A percentile compares a stretch with the other conserved stretches of the same genome.
Evolutionary conservation across 2,113 vertebrate genomes (phyloP).

Genomic region (Malurus elegans): DNA sequence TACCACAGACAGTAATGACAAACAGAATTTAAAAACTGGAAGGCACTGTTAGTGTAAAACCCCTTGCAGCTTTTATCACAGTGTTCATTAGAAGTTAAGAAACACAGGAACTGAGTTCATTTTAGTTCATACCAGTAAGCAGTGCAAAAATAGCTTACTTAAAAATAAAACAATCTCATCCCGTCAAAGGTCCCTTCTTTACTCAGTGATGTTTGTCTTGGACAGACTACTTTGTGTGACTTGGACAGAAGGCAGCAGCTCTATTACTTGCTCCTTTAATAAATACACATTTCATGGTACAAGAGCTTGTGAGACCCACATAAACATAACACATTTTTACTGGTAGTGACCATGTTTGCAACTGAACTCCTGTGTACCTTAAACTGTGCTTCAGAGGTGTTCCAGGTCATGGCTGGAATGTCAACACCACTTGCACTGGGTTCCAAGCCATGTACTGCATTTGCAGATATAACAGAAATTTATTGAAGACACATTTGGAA

Average conservation of each 20-base stretch:
- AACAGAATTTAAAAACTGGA: constrained; percentile 15
- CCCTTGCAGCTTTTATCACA: constrained; percentile 47
- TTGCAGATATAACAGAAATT: not conserved
- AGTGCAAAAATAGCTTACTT: constrained; percentile 33
- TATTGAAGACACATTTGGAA: not conserved
- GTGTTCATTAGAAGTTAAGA: constrained; percentile 44
- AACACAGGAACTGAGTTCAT: constrained; percentile 11
- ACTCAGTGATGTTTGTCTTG: constrained; percentile 7
- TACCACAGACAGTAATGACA: constrained; percentile 13
- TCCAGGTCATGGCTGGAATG: not conserved
- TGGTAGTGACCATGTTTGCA: not conserved
- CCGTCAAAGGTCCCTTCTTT: not conserved
- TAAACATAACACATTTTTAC: not conserved
- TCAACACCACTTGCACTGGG: not conserved
- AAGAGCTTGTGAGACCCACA: not conserved
- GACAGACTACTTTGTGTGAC: not conserved
- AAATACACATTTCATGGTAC: not conserved
- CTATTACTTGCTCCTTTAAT: not conserved
- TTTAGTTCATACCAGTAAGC: constrained; percentile 42
- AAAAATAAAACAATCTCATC: not conserved
- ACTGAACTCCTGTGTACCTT: not conserved
- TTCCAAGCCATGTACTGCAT: not conserved
- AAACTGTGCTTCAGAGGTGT: not conserved
- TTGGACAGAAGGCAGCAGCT: not conserved
- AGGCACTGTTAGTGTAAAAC: constrained; percentile 54